Evolutionary conservation across 2,797 vertebrate genomes (phyloP).

Genomic region (Nothura maculosa): DNA sequence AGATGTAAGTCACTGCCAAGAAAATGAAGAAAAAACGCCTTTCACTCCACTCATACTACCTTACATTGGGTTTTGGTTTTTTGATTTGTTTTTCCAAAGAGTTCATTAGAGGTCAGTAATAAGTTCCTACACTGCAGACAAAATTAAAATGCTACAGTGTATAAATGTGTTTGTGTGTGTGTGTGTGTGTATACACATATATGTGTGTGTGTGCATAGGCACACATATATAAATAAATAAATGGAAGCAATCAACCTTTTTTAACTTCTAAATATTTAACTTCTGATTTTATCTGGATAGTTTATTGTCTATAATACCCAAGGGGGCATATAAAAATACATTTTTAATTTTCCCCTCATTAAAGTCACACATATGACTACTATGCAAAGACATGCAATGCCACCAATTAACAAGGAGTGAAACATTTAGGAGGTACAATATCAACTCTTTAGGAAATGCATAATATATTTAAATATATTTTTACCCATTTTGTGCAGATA

Average conservation of each 20-base stretch:
- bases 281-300: constrained; percentile 61
- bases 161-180: background rate
- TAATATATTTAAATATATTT: constrained; percentile 48
- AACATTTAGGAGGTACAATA: constrained; percentile 44
- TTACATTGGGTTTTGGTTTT: background rate
- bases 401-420: constrained; percentile 40
- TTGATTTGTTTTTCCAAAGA: constrained; percentile 19
- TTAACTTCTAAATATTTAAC: constrained; percentile 39
- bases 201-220: background rate
- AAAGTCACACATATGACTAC: constrained; percentile 49
- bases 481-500: constrained; percentile 44
- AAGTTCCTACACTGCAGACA: constrained; percentile 5
- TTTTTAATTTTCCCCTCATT: constrained; percentile 49
- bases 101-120: background rate
- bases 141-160: constrained; percentile 29
- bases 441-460: constrained; percentile 13
- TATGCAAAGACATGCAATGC: constrained; percentile 59
- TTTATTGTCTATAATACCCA: constrained; percentile 36
- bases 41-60: background rate
- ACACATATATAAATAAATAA: background rate
- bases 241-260: constrained; percentile 20
- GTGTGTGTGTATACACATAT: background rate
- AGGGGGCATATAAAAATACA: constrained; percentile 51
- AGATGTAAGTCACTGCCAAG: background rate
- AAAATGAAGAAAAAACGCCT: background rate